Conservation (phyloP, 2,888 invertebrate genomes). For the Limnephilus auricula region DNA sequence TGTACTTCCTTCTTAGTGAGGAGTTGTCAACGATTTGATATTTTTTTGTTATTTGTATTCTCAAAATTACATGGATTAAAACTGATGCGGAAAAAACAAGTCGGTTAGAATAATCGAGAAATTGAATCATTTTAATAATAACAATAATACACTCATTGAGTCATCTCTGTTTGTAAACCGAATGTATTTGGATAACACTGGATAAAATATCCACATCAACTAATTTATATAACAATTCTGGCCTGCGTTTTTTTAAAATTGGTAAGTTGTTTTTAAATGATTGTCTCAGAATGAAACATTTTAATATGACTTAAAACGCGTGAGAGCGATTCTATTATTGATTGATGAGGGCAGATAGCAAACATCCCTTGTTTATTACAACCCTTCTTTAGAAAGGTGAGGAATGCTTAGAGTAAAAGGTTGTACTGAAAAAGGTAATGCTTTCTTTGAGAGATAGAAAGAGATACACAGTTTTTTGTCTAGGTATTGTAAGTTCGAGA, state of each 20-base stretch:
- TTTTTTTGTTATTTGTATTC: background rate
- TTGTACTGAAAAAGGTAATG: background rate
- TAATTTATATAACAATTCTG: background rate
- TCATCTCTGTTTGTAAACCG: background rate
- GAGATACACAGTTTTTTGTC: background rate
- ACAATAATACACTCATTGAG: background rate
- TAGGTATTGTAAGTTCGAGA: background rate
- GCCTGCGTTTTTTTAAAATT: background rate
- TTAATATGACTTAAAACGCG: background rate
- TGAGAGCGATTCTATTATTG: background rate
- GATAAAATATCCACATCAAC: background rate
- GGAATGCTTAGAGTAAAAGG: background rate
- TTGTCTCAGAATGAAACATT: background rate
- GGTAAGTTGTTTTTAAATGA: background rate
- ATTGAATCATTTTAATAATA: background rate
- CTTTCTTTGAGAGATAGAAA: background rate
- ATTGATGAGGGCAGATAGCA: background rate
- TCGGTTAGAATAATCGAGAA: background rate
- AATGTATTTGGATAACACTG: background rate
- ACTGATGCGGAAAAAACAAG: background rate
- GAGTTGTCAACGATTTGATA: background rate
- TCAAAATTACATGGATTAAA: background rate
- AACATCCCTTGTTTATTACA: background rate
- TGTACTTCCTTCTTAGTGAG: background rate
- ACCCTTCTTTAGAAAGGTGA: background rate